These are phyloP conservation scores for Scaptomyza graminum DNA, from an alignment of 1,140 invertebrate genomes.

Conservation along the genomic window DNA sequence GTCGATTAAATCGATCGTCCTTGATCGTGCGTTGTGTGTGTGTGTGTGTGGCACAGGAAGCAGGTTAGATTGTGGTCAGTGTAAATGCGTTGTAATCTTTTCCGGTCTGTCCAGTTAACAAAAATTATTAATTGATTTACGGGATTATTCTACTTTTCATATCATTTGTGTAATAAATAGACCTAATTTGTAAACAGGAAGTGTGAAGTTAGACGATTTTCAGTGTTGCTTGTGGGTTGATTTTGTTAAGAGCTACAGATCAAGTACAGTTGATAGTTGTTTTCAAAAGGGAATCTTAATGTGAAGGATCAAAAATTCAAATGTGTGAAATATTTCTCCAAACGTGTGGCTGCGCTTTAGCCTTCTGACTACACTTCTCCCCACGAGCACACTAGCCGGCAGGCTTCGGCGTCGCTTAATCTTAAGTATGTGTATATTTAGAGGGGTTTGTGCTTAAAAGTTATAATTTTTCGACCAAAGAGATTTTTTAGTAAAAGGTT, in stretches of 20 bases:
- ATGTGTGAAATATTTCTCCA: no score
- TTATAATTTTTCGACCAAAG: no score
- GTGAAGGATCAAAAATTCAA: no score
- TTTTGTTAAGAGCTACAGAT: neutral
- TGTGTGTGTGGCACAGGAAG: conserved; percentile 31
- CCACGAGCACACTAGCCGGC: no score
- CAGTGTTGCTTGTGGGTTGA: neutral
- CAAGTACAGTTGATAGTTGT: neutral
- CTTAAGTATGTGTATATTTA: no score
- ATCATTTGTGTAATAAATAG: conserved; percentile 25
- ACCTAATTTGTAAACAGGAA: conserved; percentile 13
- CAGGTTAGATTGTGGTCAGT: conserved; percentile 30
- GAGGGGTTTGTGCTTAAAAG: no score
- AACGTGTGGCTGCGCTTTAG: no score
- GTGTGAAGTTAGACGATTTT: neutral
- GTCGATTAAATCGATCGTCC: conserved; percentile 52
- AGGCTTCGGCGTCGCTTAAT: no score
- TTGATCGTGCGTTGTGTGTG: conserved; percentile 20
- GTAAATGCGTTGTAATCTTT: conserved; percentile 52
- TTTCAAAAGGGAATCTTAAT: neutral
- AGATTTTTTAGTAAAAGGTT: no score
- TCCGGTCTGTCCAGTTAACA: conserved; percentile 47
- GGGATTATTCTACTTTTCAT: conserved; percentile 25
- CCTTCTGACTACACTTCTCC: no score
- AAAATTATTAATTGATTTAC: conserved; percentile 59